Evolutionary conservation across 2,797 vertebrate genomes (phyloP), one percentile per base, ranked within the genome.

Genomic region (Sphenodon punctatus): DNA sequence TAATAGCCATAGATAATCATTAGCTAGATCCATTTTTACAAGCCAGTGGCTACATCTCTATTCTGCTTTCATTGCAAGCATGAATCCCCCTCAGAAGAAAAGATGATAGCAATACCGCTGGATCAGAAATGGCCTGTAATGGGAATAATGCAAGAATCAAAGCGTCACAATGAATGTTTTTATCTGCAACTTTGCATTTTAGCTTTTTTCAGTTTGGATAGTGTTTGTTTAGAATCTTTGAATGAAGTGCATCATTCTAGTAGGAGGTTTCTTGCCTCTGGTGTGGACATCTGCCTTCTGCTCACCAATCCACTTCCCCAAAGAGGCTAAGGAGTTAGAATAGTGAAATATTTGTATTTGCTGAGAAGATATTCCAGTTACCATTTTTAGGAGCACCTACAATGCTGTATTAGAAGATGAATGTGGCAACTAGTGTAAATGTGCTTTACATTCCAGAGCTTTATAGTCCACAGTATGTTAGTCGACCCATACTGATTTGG

Each of bases 111-210:
- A 48, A 6, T 39, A 27, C 72, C 51, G 7, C 25, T 72, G 30
- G 38, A 58, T 66, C 78, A 48, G 16, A 48, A 78, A 9, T 32
- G 25, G 73, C 23, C 82, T 32, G 51, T 20, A 30, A 64, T 86
- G 10, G 30, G 17, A 5, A 68, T 56, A 64, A 43, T 82, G 58
- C 58, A 38, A 85, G 82, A 61, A 78, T 5, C 27, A 76, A 42
- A 82, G 4, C 4, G 23, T 71, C 51, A 78, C 78, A 82, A 78
- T 78, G 0, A 84, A 69, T 70, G 69, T 87, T 51, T 84, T 82
- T 8, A 16, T 72, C 39, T 68, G 85, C 17, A 49, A 23, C 72
- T 87, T 78, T 77, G 55, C 67, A 76, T 56, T 14, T 19, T 25
- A 78, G 22, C 45, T 80, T 23, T 3, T 84, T 85, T 51, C 27